Percentiles rank a stretch among this genome's conserved stretches.
Evolutionary conservation across 2,797 vertebrate species (phyloP).

Genomic region (Scarus forsteni): DNA sequence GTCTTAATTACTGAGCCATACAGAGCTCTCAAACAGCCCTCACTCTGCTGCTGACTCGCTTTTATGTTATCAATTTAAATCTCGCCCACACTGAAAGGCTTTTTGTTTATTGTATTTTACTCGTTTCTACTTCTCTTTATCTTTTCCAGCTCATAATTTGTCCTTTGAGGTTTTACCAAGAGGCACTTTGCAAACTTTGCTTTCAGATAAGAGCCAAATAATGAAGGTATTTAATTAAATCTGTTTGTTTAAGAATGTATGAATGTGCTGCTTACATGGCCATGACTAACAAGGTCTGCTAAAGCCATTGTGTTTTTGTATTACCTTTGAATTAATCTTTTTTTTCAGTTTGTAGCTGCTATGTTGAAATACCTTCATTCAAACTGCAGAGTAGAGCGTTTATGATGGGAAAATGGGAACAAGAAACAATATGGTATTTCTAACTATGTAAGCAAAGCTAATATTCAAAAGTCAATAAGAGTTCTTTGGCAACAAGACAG

Average conservation of each 20-base stretch:
- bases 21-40: conserved; percentile 8
- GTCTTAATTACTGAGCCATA: conserved; percentile 31
- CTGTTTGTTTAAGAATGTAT: conserved; percentile 5
- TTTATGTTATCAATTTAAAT: conserved; percentile 24
- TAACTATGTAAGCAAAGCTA: no score
- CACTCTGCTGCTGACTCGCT: neutral
- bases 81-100: neutral
- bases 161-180: conserved; percentile 1
- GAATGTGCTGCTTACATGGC: neutral
- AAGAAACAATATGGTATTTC: no score
- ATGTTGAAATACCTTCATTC: neutral
- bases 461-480: no score
- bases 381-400: conserved; percentile 8
- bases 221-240: conserved; percentile 6
- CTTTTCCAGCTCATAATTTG: conserved; percentile 1
- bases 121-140: neutral
- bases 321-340: neutral
- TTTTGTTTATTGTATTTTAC: conserved; percentile 4
- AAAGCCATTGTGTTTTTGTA: conserved; percentile 1
- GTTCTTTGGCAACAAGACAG: no score
- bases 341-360: neutral
- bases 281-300: conserved; percentile 2
- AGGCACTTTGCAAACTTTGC: neutral
- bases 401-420: neutral
- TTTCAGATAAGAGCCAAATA: conserved; percentile 15